Evolutionary conservation across 2,113 vertebrate genomes (phyloP), one percentile per base, ranked within the genome.

Genomic region (Odontesthes bonariensis): DNA sequence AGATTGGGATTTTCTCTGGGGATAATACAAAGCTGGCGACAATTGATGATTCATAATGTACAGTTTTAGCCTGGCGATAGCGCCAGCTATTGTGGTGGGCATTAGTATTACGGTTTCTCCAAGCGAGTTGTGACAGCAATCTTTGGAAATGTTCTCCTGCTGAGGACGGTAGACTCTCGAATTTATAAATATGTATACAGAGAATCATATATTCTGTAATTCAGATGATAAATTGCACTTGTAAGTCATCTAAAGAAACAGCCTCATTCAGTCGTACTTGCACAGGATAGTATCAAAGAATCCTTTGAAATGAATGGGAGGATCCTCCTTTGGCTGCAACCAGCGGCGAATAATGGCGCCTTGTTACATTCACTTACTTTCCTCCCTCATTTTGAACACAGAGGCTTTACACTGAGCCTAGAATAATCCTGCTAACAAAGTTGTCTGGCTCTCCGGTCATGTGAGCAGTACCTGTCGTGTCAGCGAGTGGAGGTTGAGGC

Each of bases 1-100:
- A 91, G 90, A 93, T 91, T 94, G 92, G 92, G 92, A 93, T 95
- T 94, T 94, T 94, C 91, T 93, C 90, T 79, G 83, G 88, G 92
- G 91, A 94, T 94, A 94, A 94, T 93, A 93, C 93, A 93, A 93
- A 93, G 91, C 88, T 82, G 73, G 86, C 63, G 86, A 94, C 92
- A 95, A 93, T 93, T 92, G 91, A 91, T 94, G 90, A 94, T 94
- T 94, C 91, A 89, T 93, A 94, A 95, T 92, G 91, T 93, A 88
- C 91, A 91, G 88, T 93, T 94, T 94, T 91, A 93, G 91, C 89
- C 88, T 64, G 77, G 86, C 64, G 79, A 86, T 92, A 89, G 63
- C 55, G 9, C 72, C 81, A 73, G 81, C 89, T 85, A 89, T 94
- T 94, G 89, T 93, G 84, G 72, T 63, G 47, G 54, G 86, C 85